These are phyloP conservation scores for Gila robusta DNA, from an alignment of 2,797 vertebrate genomes.

Conservation along the genomic window DNA sequence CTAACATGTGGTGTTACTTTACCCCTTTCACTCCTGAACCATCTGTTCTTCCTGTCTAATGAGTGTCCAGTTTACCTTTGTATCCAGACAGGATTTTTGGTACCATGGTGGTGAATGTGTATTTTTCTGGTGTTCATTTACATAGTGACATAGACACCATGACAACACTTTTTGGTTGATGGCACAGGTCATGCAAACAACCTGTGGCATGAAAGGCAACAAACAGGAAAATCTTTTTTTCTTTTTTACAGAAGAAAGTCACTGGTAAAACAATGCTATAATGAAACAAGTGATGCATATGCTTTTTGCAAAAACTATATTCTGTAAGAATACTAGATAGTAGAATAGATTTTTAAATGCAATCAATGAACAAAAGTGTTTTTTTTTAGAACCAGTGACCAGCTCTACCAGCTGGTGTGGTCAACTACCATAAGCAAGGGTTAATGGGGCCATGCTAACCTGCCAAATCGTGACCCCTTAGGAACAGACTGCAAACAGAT, in stretches of 20 bases:
- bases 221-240: not conserved
- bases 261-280: not conserved
- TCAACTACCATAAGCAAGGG: not conserved
- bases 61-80: slow-evolving; percentile 15
- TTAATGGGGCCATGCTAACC: not conserved
- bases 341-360: not conserved
- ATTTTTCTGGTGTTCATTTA: not conserved
- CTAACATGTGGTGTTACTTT: slow-evolving; percentile 16
- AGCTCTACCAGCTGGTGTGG: not conserved
- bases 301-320: not conserved
- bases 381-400: not conserved
- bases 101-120: not conserved
- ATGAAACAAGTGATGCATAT: not conserved
- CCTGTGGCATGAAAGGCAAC: not conserved
- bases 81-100: slow-evolving; percentile 46
- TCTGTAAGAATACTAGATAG: not conserved
- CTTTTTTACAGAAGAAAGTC: not conserved
- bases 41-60: slow-evolving; percentile 24
- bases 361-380: not conserved
- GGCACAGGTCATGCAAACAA: not conserved
- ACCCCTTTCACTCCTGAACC: slow-evolving; percentile 1
- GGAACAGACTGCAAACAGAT: not conserved
- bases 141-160: not conserved
- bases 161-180: not conserved
- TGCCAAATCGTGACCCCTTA: not conserved